Evolutionary conservation across 2,113 vertebrate genomes (phyloP).

Genomic region (Lontra canadensis): DNA sequence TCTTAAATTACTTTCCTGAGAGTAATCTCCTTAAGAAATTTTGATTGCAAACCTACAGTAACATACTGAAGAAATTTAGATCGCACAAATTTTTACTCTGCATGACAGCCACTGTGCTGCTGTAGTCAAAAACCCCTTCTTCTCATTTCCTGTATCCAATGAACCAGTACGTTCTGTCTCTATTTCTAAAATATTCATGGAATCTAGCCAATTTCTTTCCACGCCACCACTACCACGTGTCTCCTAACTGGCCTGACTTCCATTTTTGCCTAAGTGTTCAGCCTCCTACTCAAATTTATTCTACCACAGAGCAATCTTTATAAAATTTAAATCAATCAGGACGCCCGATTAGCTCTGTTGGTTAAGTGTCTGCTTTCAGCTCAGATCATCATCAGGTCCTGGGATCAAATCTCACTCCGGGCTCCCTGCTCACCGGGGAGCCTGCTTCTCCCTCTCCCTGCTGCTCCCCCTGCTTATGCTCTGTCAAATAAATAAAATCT

Average conservation of each 20-base stretch:
- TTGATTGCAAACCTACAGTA: neutral
- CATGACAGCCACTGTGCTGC: neutral
- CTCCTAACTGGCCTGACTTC: neutral
- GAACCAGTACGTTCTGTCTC: neutral
- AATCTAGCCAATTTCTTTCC: neutral
- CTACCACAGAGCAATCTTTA: neutral
- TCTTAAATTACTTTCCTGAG: neutral
- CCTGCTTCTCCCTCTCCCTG: neutral
- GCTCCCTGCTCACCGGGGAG: no score
- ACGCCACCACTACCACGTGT: neutral
- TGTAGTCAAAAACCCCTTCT: neutral
- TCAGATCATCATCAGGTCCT: no score
- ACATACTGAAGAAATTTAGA: neutral
- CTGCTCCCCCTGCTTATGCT: neutral
- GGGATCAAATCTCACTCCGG: no score
- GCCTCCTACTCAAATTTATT: neutral
- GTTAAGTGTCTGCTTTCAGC: no score
- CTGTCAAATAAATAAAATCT: neutral
- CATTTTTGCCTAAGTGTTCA: neutral
- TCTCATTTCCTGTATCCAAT: neutral
- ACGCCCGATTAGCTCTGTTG: no score
- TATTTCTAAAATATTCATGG: constrained; percentile 2
- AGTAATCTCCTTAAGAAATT: neutral
- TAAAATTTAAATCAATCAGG: neutral
- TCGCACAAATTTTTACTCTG: constrained; percentile 11